A percentile compares a stretch with the other conserved stretches of the same genome.
Conservation (phyloP, 2,113 vertebrate genomes). For the Grallaria varia region DNA sequence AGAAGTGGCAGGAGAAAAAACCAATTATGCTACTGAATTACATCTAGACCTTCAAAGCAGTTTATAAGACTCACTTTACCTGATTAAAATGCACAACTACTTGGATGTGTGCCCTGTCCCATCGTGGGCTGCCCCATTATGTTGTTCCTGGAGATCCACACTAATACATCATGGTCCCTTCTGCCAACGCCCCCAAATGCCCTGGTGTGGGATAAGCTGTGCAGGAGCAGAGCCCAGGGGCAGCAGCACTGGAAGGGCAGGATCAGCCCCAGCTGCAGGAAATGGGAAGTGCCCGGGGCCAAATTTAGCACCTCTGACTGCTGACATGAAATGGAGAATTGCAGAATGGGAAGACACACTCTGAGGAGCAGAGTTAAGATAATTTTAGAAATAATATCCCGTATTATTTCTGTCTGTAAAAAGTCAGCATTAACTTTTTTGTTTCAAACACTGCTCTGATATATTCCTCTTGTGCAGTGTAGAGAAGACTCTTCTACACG, state of each 20-base stretch:
- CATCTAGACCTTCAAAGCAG: neutral
- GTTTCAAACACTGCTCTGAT: neutral
- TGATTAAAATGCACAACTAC: neutral
- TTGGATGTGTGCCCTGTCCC: neutral
- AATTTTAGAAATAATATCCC: neutral
- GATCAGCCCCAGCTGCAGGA: neutral
- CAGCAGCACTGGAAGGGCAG: fast-evolving
- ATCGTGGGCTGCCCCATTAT: neutral
- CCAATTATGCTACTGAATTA: neutral
- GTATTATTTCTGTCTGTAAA: neutral
- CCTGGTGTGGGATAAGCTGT: neutral
- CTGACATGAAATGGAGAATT: neutral
- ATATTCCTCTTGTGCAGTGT: fast-evolving
- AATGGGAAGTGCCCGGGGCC: neutral
- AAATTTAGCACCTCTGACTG: neutral
- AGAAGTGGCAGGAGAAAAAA: neutral
- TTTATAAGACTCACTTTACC: neutral
- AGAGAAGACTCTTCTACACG: neutral
- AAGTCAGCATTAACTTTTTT: neutral
- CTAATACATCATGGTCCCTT: neutral
- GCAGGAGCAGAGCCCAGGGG: neutral
- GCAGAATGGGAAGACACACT: neutral
- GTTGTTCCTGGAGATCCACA: neutral
- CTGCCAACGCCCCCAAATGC: neutral
- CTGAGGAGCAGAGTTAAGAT: neutral